Conservation (phyloP, 2,113 vertebrate genomes). For the Micronycteris hirsuta region DNA sequence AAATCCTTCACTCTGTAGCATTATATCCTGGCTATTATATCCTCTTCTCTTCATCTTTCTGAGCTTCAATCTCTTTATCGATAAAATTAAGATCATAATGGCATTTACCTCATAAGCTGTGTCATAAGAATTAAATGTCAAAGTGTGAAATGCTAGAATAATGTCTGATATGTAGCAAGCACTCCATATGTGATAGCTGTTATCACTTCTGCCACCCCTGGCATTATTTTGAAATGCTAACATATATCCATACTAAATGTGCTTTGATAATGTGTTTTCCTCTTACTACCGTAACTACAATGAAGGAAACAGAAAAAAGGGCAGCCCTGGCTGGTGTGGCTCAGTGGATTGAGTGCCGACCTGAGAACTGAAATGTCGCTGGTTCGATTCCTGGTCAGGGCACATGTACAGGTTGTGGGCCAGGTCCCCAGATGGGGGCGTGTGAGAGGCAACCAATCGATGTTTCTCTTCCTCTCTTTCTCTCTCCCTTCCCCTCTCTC, state of each 20-base stretch:
- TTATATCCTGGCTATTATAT: background rate
- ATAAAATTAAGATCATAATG: background rate
- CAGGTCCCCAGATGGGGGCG: no score
- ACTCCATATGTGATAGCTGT: background rate
- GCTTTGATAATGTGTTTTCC: background rate
- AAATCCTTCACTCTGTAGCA: background rate
- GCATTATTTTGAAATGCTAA: background rate
- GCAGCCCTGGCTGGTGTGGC: background rate
- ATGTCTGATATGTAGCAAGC: background rate
- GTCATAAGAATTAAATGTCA: background rate
- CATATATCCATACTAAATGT: background rate
- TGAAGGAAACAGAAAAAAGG: background rate
- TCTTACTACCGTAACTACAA: background rate
- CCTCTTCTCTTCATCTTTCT: background rate
- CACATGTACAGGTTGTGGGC: no score
- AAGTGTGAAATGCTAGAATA: background rate
- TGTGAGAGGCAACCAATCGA: no score
- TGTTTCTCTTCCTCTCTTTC: no score
- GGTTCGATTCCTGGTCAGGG: no score
- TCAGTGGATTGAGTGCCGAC: no score
- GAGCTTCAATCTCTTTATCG: background rate
- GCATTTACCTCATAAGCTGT: background rate
- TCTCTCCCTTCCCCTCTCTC: no score
- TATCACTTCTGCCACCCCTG: background rate
- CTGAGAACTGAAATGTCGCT: no score